These are phyloP conservation scores for Oxyscelio sp. DNA, from an alignment of 2,888 invertebrate genomes.

Conservation along the genomic window DNA sequence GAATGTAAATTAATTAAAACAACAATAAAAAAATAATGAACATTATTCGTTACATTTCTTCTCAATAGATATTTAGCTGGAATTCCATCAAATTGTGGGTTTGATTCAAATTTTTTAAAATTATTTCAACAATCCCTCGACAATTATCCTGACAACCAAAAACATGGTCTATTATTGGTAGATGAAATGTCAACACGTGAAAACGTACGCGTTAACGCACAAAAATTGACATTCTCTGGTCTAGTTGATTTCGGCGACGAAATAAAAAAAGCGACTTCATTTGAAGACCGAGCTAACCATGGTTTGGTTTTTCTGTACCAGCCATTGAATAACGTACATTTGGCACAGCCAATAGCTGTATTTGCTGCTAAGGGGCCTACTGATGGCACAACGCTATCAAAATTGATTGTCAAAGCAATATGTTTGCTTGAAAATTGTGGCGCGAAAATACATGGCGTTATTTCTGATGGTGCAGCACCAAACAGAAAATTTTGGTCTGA, in stretches of 20 bases:
- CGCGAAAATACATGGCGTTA: neutral
- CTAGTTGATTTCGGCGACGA: neutral
- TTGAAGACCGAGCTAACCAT: neutral
- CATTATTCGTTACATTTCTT: no score
- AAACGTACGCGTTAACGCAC: neutral
- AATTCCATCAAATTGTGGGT: neutral
- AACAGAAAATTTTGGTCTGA: neutral
- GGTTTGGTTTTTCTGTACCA: neutral
- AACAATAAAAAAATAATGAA: no score
- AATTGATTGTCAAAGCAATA: neutral
- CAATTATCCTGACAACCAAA: neutral
- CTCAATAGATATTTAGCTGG: neutral
- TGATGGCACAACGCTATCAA: neutral
- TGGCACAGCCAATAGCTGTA: neutral
- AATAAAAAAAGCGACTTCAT: neutral
- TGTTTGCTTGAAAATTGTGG: neutral
- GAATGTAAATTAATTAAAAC: no score
- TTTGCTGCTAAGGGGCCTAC: neutral
- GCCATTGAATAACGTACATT: neutral
- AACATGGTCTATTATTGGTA: neutral
- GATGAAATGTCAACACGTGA: neutral
- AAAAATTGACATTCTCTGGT: neutral
- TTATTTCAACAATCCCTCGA: neutral
- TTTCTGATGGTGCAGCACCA: no score
- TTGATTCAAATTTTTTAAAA: neutral